Conservation (phyloP, 2,797 vertebrate genomes). For the Neostethus bicornis region DNA sequence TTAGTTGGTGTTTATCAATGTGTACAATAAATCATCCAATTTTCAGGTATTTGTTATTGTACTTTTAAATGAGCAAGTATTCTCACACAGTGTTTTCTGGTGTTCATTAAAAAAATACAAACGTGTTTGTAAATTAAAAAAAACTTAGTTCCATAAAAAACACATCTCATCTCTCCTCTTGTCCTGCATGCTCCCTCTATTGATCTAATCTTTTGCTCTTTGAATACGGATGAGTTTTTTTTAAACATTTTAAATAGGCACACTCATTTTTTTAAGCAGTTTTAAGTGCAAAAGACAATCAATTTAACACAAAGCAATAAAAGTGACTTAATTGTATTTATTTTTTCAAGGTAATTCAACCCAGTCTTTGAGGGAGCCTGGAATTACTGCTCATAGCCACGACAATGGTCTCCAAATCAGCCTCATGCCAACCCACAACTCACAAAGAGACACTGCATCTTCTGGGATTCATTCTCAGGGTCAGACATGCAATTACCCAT, state of each 20-base stretch:
- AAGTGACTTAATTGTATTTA: background rate
- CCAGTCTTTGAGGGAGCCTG: constrained; percentile 70
- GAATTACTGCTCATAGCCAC: constrained; percentile 38
- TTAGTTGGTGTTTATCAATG: too few relatives aligned
- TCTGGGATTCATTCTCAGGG: constrained; percentile 63
- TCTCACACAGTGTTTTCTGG: too few relatives aligned
- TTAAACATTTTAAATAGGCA: background rate
- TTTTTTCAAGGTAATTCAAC: constrained; percentile 63
- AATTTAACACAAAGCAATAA: background rate
- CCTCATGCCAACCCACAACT: constrained; percentile 48
- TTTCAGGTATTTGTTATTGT: too few relatives aligned
- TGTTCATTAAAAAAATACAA: too few relatives aligned
- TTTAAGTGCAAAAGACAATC: background rate
- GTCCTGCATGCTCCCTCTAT: background rate
- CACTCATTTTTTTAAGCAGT: background rate
- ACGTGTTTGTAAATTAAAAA: background rate
- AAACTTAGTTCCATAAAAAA: too few relatives aligned
- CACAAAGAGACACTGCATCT: constrained; percentile 46
- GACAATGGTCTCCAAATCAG: constrained; percentile 40
- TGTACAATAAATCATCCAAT: too few relatives aligned
- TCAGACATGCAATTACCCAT: constrained; percentile 33
- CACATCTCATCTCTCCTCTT: too few relatives aligned
- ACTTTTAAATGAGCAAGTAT: too few relatives aligned
- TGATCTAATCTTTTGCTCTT: background rate
- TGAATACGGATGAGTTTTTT: background rate